phyloP scores from a whole-genome alignment of 2,888 invertebrate species.

The Drepana falcataria region DNA sequence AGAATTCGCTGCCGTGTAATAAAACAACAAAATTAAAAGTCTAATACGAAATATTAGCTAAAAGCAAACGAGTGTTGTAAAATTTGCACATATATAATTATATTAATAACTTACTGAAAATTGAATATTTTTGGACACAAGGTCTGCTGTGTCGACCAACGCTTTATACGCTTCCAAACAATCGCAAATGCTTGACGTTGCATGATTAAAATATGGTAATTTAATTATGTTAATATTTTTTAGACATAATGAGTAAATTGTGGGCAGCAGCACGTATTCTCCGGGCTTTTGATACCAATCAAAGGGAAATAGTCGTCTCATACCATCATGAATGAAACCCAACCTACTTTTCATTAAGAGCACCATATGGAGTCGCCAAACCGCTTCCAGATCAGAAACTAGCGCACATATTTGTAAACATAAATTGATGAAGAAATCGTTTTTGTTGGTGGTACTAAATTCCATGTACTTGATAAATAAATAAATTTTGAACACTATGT shows the following conservation, averaged over 20 bases:
- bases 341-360: background rate
- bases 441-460: background rate
- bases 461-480: background rate
- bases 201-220: background rate
- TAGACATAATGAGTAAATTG: background rate
- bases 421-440: background rate
- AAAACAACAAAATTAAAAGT: too few species aligned
- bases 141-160: background rate
- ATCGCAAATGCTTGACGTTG: background rate
- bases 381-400: background rate
- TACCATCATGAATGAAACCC: background rate
- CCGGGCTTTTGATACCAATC: background rate
- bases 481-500: background rate
- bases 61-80: too few species aligned
- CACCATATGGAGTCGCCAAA: background rate
- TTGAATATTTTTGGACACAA: background rate
- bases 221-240: background rate
- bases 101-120: background rate
- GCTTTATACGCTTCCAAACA: background rate
- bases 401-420: background rate
- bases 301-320: background rate
- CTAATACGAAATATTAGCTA: too few species aligned
- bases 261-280: background rate
- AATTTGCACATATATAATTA: too few species aligned
- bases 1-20: too few species aligned